Conservation (phyloP, 2,888 invertebrate genomes). For the Diplazon laetatorius region DNA sequence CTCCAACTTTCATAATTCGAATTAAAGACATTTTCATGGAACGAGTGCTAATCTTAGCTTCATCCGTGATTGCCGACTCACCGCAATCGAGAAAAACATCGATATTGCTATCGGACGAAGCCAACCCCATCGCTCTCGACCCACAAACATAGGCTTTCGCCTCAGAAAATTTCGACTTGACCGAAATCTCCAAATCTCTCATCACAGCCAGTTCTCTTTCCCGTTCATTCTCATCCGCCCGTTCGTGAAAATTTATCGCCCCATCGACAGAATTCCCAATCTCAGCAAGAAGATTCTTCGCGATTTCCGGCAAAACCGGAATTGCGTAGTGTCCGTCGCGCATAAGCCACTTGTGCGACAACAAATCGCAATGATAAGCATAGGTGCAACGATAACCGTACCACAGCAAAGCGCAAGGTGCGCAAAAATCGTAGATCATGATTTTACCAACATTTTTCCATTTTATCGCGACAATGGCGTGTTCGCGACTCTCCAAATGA, state of each 20-base stretch:
- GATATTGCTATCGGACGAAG: constrained; percentile 74
- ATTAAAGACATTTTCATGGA: no score
- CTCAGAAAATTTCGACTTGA: constrained; percentile 63
- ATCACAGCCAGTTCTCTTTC: constrained; percentile 59
- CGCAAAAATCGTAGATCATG: constrained; percentile 60
- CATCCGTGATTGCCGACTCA: no score
- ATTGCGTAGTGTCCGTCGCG: constrained; percentile 19
- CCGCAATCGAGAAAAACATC: constrained; percentile 78
- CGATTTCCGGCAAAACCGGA: constrained; percentile 28
- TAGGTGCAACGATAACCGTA: constrained; percentile 58
- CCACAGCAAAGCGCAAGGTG: constrained; percentile 57
- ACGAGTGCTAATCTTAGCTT: no score
- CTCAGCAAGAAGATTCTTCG: constrained; percentile 18
- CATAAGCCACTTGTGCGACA: constrained; percentile 50
- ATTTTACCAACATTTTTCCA: neutral
- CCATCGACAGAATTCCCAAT: constrained; percentile 61
- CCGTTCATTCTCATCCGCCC: constrained; percentile 45
- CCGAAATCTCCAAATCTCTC: constrained; percentile 66
- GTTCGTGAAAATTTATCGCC: constrained; percentile 62
- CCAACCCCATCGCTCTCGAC: constrained; percentile 85
- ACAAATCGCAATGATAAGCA: constrained; percentile 45
- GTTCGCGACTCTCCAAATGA: constrained; percentile 36
- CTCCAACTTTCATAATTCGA: no score
- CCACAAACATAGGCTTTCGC: constrained; percentile 85
- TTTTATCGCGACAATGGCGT: neutral